Evolutionary conservation across 2,888 invertebrate species (phyloP).

Genomic region (Carpatolechia fugitivella): DNA sequence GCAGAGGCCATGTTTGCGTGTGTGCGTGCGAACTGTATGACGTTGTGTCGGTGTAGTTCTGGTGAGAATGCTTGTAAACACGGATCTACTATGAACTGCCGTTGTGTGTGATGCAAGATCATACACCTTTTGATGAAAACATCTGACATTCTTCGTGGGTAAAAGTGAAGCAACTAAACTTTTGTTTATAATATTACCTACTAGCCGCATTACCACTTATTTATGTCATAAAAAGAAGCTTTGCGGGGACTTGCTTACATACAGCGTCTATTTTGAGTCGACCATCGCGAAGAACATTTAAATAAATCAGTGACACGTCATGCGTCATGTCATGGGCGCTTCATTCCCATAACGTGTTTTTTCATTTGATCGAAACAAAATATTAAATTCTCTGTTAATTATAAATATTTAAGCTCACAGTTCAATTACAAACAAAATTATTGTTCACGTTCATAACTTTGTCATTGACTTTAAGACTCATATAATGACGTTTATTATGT

Average conservation of each 20-base stretch:
- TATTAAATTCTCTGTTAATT: no score
- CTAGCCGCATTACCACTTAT: constrained; percentile 22
- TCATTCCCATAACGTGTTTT: no score
- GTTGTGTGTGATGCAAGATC: constrained; percentile 17
- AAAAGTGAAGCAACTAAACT: no score
- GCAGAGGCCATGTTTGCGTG: constrained; percentile 55
- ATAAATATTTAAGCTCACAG: no score
- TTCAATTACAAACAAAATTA: no score
- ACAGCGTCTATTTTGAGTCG: constrained; percentile 57
- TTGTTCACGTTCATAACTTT: no score
- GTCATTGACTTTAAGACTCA: no score
- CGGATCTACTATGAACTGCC: constrained; percentile 42
- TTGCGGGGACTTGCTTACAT: constrained; percentile 45
- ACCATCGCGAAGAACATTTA: constrained; percentile 66
- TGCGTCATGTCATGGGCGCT: constrained; percentile 14
- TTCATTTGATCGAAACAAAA: no score
- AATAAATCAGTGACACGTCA: constrained; percentile 24
- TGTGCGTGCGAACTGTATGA: constrained; percentile 55
- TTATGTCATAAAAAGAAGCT: constrained; percentile 31
- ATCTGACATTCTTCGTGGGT: constrained; percentile 9
- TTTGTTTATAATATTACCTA: neutral
- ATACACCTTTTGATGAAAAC: constrained; percentile 14
- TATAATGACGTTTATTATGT: no score
- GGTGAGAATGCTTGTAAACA: constrained; percentile 54
- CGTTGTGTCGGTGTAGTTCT: constrained; percentile 60